Conservation (phyloP, 2,888 invertebrate genomes). For the Chymomyza procnemis region DNA sequence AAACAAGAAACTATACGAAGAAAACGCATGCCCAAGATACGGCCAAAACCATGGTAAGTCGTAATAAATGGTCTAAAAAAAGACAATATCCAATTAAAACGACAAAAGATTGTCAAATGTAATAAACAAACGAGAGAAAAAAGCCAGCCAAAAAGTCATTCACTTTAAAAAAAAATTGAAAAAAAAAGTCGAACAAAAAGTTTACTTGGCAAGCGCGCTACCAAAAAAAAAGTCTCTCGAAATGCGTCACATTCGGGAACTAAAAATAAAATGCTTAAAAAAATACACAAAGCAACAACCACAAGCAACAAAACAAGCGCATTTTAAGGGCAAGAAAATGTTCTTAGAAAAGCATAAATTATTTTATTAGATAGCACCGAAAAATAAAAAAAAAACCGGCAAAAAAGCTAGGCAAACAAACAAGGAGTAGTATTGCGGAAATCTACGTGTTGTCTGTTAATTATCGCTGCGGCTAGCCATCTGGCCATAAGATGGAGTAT, state of each 20-base stretch:
- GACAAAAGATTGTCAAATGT: slow-evolving; percentile 36
- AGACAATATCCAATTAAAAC: slow-evolving; percentile 23
- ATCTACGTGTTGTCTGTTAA: slow-evolving; percentile 12
- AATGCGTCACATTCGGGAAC: slow-evolving; percentile 57
- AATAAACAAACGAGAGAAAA: slow-evolving; percentile 27
- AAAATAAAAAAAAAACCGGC: neutral
- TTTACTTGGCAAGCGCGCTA: too few relatives aligned
- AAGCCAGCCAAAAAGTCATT: slow-evolving; percentile 44
- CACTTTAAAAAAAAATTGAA: slow-evolving; percentile 31
- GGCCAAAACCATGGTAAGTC: neutral
- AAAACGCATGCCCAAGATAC: slow-evolving; percentile 1
- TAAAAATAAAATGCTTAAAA: slow-evolving; percentile 49
- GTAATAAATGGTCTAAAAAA: neutral
- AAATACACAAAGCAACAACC: slow-evolving; percentile 29
- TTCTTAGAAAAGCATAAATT: slow-evolving; percentile 49
- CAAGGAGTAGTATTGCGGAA: slow-evolving; percentile 36
- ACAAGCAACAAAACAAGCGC: neutral
- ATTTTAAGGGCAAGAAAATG: slow-evolving; percentile 44
- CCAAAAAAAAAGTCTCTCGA: slow-evolving; percentile 41
- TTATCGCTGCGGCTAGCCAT: slow-evolving; percentile 35
- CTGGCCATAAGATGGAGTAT: slow-evolving; percentile 25
- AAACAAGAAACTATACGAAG: slow-evolving; percentile 16
- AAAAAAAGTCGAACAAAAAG: slow-evolving; percentile 26
- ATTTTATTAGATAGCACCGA: slow-evolving; percentile 39
- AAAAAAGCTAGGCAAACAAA: slow-evolving; percentile 6